phyloP scores from a whole-genome alignment of 2,888 invertebrate species.

The Phyllotreta cruciferae region DNA sequence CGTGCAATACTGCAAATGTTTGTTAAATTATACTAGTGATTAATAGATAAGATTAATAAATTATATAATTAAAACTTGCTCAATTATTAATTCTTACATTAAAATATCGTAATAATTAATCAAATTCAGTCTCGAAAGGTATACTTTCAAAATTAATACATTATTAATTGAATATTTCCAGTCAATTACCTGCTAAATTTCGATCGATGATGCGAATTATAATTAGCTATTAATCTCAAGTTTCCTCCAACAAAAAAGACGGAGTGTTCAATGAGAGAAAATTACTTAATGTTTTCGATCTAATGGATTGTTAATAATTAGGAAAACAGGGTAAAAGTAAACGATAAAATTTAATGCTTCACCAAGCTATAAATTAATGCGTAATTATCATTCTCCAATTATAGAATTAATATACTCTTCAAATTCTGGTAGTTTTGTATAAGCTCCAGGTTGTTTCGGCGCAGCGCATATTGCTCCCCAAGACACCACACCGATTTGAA shows the following conservation, averaged over 20 bases:
- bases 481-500: constrained; percentile 49
- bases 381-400: constrained; percentile 12
- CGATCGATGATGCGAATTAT: constrained; percentile 3
- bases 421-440: constrained; percentile 45
- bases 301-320: background rate
- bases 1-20: too few species aligned
- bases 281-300: background rate
- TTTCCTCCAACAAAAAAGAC: constrained; percentile 5
- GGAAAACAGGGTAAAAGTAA: background rate
- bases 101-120: too few species aligned
- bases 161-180: constrained; percentile 18
- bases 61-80: background rate
- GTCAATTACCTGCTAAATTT: constrained; percentile 21
- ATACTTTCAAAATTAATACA: constrained; percentile 38
- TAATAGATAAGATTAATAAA: too few species aligned
- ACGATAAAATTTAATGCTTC: constrained; percentile 1
- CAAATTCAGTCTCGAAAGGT: too few species aligned
- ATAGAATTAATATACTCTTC: constrained; percentile 40
- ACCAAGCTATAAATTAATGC: too few species aligned
- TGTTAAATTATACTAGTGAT: too few species aligned
- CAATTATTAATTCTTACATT: too few species aligned
- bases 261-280: background rate
- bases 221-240: constrained; percentile 15
- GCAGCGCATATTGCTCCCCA: constrained; percentile 51
- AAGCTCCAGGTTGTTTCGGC: constrained; percentile 48